Conservation (phyloP, 2,888 invertebrate genomes). For the Campaea margaritaria region DNA sequence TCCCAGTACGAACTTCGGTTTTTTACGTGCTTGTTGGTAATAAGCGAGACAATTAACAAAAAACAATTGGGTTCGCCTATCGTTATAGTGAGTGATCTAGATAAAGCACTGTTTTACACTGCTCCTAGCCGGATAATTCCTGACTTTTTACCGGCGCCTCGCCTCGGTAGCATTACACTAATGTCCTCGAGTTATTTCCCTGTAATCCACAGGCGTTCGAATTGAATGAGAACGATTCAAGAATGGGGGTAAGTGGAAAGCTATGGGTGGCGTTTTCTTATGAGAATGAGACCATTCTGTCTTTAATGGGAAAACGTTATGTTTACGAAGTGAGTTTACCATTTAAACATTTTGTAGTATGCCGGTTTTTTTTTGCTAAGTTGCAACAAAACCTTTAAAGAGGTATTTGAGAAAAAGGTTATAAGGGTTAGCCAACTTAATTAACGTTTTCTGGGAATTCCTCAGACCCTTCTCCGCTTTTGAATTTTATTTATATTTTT, state of each 20-base stretch:
- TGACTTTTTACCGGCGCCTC: conserved; percentile 51
- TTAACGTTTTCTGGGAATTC: conserved; percentile 28
- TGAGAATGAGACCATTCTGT: not conserved
- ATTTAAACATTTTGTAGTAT: no score
- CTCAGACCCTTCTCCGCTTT: conserved; percentile 24
- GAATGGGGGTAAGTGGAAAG: conserved; percentile 23
- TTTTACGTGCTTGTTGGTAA: no score
- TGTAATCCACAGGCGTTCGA: conserved; percentile 33
- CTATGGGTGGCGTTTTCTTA: conserved; percentile 21
- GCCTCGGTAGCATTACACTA: conserved; percentile 48
- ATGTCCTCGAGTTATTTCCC: conserved; percentile 42
- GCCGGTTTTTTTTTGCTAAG: no score
- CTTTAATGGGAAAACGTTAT: not conserved
- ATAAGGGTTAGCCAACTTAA: conserved; percentile 22
- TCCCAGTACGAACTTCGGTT: no score
- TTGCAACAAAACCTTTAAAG: no score
- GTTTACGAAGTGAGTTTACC: not conserved
- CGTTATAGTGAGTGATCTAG: not conserved
- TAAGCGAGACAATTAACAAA: no score
- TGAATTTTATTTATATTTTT: conserved; percentile 31
- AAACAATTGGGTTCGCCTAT: no score
- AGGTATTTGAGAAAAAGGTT: conserved; percentile 5
- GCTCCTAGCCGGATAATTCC: conserved; percentile 51
- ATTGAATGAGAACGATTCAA: conserved; percentile 28
- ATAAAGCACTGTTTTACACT: conserved; percentile 12